These are phyloP conservation scores for Leucophora obtusa DNA, from an alignment of 2,888 invertebrate genomes.

Conservation along the genomic window DNA sequence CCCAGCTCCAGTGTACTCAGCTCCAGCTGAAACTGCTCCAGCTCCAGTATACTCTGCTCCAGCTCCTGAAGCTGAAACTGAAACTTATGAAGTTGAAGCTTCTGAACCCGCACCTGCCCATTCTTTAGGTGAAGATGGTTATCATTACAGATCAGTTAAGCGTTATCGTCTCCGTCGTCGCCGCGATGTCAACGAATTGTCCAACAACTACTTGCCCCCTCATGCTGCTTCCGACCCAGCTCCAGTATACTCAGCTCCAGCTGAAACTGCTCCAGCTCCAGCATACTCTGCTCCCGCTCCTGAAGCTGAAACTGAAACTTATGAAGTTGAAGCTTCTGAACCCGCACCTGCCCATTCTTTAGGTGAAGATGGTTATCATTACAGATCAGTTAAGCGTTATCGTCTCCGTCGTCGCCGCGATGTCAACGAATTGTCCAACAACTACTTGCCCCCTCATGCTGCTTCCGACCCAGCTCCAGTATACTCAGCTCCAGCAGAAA, in stretches of 20 bases:
- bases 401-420: constrained; percentile 53
- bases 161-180: constrained; percentile 52
- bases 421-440: constrained; percentile 46
- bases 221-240: constrained; percentile 33
- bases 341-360: constrained; percentile 41
- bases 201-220: constrained; percentile 59
- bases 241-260: constrained; percentile 31
- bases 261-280: constrained; percentile 39
- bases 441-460: constrained; percentile 58
- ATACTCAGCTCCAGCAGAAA: constrained; percentile 18
- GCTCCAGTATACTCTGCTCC: constrained; percentile 32
- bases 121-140: constrained; percentile 45
- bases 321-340: constrained; percentile 43
- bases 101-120: constrained; percentile 39
- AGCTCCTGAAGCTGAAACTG: constrained; percentile 36
- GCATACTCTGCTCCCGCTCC: constrained; percentile 38
- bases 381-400: constrained; percentile 45
- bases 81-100: constrained; percentile 39
- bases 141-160: constrained; percentile 54
- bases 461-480: constrained; percentile 35
- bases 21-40: constrained; percentile 34
- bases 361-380: constrained; percentile 41
- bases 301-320: constrained; percentile 32
- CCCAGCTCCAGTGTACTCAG: constrained; percentile 29
- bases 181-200: constrained; percentile 50